Conservation (phyloP, 2,888 invertebrate genomes). For the Leptinotarsa rubiginosa region DNA sequence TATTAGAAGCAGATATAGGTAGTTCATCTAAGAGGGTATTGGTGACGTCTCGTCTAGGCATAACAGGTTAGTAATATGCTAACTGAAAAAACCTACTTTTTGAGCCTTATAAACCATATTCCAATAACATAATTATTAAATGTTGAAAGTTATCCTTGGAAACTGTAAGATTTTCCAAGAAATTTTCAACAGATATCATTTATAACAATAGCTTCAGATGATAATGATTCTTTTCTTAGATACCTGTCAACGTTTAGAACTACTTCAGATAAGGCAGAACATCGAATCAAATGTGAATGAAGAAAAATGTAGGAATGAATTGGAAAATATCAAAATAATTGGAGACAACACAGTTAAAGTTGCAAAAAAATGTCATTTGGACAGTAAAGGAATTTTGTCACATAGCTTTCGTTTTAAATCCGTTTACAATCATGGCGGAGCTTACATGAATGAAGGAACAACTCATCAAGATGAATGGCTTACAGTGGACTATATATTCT, state of each 20-base stretch:
- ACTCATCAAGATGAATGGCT: conserved; percentile 82
- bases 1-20: conserved; percentile 43
- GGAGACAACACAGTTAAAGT: neutral
- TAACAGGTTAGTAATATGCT: conserved; percentile 64
- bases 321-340: conserved; percentile 45
- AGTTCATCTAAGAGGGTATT: conserved; percentile 53
- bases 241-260: conserved; percentile 60
- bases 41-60: conserved; percentile 62
- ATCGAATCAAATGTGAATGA: conserved; percentile 60
- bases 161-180: too few relatives aligned
- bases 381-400: conserved; percentile 73
- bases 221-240: conserved; percentile 50
- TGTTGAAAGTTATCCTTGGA: too few relatives aligned
- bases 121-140: too few relatives aligned
- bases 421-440: conserved; percentile 73
- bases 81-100: neutral
- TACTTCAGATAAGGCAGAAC: conserved; percentile 50
- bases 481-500: conserved; percentile 94
- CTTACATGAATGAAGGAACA: conserved; percentile 73
- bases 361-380: conserved; percentile 62
- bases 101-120: too few relatives aligned
- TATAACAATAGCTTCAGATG: neutral
- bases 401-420: conserved; percentile 79
- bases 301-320: conserved; percentile 36
- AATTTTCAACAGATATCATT: too few relatives aligned